Evolutionary conservation across 92 coral and sea anemone genomes (phyloP), one percentile per base, ranked within the genome.

Genomic region (Hydrozoanthus gracilis): DNA sequence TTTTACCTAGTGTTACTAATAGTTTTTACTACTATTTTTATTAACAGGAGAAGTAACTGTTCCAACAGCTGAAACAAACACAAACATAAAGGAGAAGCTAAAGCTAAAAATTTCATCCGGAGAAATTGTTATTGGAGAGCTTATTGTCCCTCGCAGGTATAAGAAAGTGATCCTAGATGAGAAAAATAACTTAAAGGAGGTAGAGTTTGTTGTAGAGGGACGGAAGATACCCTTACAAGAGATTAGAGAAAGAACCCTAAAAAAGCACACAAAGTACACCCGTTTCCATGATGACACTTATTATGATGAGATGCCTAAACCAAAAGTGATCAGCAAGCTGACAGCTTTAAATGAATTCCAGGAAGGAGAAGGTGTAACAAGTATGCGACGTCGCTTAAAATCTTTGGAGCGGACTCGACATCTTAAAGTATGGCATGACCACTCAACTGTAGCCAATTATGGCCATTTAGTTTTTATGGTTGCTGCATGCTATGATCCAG

Each of bases 401-500:
- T 49, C 50, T 18, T 4, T 85, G 13, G 89, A 88, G 47, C 72
- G 88, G 74, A 73, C 35, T 45, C 54, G 95, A 48, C 82, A 92
- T 70, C 85, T 89, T 6, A 69, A 79, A 73, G 79, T 92, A 14
- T 89, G 92, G 95, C 95, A 89, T 71, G 95, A 92, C 86, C 92
- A 89, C 44, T 92, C 91, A 2, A 92, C 95, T 12, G 92, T 89
- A 7, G 88, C 92, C 7, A 92, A 86, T 71, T 87, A 89, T 61
- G 92, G 91, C 4, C 91, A 92, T 72, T 55, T 92, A 18, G 92
- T 89, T 4, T 92, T 92, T 51, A 87, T 89, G 92, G 89, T 92
- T 2, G 65, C 92, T 7, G 52, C 73, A 20, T 52, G 71, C 4
- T 92, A 92, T 79, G 92, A 89, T 71, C 92, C 89, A 8, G 95